Base-by-base conservation (phyloP, 2,113 vertebrate species). In the Nyctereutes procyonoides region DNA sequence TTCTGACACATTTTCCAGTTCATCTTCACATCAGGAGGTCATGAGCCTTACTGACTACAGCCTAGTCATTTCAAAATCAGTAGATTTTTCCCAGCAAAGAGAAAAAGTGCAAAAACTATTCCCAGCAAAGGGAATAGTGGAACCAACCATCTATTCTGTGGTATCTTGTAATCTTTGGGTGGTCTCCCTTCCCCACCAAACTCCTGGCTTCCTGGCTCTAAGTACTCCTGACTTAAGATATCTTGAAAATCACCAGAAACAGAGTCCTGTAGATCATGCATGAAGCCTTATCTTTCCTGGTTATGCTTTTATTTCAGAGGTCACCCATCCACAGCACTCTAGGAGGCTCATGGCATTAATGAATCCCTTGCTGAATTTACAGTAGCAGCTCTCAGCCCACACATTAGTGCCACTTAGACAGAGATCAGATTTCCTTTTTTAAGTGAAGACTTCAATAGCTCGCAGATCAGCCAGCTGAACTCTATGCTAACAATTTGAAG, bases 191-290 rank as follows among this genome's bases (percentile, higher is more conserved):
- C 94, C 79, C 82, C 38, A 91, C 60, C 93, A 93, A 80, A 56
- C 51, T 89, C 90, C 73, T 93, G 88, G 43, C 83, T 93, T 91
- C 95, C 96, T 87, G 84, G 56, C 76, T 95, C 92, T 90, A 93
- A 97, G 87, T 32, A 55, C 17, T 87, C 96, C 56, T 88, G 77
- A 92, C 92, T 98, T 90, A 95, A 93, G 83, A 38, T 92, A 95
- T 92, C 97, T 89, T 96, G 82, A 97, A 97, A 97, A 98, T 94
- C 97, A 93, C 82, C 97, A 98, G 96, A 96, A 97, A 91, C 56
- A 32, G 77, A 67, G 58, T 8, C 88, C 43, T 83, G 22, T 1
- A 38, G 86, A 55, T 55, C 93, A 79, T 22, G 97, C 96, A 62
- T 81, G 71, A 88, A 92, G 90, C 11, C 93, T 98, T 97, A 97